A percentile compares a stretch with the other conserved stretches of the same genome.
Conservation (phyloP, 2,797 vertebrate species). For the Cuniculus paca region DNA sequence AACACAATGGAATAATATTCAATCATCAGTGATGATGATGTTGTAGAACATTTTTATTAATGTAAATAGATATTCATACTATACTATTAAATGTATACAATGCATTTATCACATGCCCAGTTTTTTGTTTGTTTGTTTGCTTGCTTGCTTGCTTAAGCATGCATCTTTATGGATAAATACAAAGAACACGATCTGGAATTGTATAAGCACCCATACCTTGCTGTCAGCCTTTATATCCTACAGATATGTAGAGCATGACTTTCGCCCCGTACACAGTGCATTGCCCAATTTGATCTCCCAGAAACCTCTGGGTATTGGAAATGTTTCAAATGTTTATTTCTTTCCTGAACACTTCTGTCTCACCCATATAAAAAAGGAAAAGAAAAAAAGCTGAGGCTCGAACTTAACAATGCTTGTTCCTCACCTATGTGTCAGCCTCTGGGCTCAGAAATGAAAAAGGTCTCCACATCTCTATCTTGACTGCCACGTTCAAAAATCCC, state of each 20-base stretch:
- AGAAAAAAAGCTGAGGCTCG: background rate
- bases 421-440: background rate
- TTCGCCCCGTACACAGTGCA: background rate
- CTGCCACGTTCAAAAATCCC: background rate
- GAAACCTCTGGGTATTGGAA: background rate
- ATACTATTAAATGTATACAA: background rate
- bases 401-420: background rate
- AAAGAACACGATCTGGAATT: background rate
- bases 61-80: slow-evolving; percentile 21
- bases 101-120: background rate
- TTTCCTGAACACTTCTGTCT: background rate
- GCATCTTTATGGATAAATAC: background rate
- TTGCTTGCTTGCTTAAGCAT: background rate
- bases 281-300: background rate
- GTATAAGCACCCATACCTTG: background rate
- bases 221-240: background rate
- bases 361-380: background rate
- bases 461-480: background rate
- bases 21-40: slow-evolving; percentile 32
- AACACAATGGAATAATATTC: slow-evolving; percentile 37
- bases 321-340: background rate
- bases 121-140: too few species aligned
- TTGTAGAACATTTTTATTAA: slow-evolving; percentile 57
- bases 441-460: background rate
- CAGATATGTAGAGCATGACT: background rate